phyloP scores from a whole-genome alignment of 1,140 invertebrate species.

The Episyrphus balteatus region DNA sequence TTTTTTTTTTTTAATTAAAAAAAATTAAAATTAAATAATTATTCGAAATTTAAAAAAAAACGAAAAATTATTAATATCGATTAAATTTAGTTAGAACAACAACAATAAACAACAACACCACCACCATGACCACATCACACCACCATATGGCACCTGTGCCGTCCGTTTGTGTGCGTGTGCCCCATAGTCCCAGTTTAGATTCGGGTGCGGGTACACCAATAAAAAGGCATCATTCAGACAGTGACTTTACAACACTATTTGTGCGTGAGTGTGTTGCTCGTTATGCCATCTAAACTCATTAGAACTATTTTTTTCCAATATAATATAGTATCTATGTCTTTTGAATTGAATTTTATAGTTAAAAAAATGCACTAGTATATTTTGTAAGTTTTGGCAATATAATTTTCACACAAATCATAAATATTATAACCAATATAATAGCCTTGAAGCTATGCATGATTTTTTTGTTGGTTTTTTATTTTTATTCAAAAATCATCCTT shows the following conservation, averaged over 20 bases:
- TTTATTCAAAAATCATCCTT: too few relatives aligned
- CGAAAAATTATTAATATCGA: background rate
- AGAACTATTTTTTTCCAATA: too few relatives aligned
- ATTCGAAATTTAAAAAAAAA: background rate
- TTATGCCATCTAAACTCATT: background rate
- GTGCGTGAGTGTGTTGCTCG: conserved; percentile 34
- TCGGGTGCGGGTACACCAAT: conserved; percentile 20
- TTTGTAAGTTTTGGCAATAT: too few relatives aligned
- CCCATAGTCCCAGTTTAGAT: conserved; percentile 34
- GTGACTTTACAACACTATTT: conserved; percentile 37
- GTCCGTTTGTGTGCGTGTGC: conserved; percentile 38
- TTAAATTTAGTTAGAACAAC: conserved; percentile 10
- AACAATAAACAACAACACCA: conserved; percentile 14
- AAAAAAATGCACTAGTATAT: too few relatives aligned
- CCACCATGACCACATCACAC: conserved; percentile 12
- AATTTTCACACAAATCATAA: too few relatives aligned
- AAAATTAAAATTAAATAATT: too few relatives aligned
- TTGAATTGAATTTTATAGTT: too few relatives aligned
- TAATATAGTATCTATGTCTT: too few relatives aligned
- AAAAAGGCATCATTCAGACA: conserved; percentile 14
- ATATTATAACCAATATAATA: too few relatives aligned
- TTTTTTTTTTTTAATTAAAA: background rate
- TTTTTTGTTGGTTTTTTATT: too few relatives aligned
- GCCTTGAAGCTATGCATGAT: too few relatives aligned
- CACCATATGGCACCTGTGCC: conserved; percentile 30